phyloP scores from a whole-genome alignment of 2,888 invertebrate species.

The Microplitis deprimator region DNA sequence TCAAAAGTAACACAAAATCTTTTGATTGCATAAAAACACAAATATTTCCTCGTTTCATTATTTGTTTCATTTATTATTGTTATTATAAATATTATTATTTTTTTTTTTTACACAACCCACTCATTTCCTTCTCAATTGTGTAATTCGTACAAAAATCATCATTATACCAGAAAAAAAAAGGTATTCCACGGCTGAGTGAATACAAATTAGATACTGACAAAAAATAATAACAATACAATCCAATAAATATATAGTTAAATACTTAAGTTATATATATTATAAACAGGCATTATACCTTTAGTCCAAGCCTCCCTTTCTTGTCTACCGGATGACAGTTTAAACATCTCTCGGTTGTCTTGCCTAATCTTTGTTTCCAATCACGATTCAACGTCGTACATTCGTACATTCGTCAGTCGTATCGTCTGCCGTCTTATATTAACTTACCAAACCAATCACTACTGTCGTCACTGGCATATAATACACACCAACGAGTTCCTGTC shows the following conservation, averaged over 20 bases:
- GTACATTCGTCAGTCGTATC: constrained; percentile 24
- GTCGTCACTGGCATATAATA: background rate
- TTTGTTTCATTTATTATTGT: background rate
- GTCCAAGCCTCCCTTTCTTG: constrained; percentile 67
- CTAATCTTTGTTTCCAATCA: constrained; percentile 34
- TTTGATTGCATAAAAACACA: constrained; percentile 17
- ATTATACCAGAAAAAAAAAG: background rate
- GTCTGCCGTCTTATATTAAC: constrained; percentile 35
- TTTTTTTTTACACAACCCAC: constrained; percentile 16
- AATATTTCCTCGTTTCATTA: background rate
- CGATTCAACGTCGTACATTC: constrained; percentile 23
- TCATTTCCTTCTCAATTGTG: constrained; percentile 10
- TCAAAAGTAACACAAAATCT: background rate
- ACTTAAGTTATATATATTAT: constrained; percentile 22
- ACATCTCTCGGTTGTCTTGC: constrained; percentile 57
- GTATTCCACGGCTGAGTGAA: constrained; percentile 4
- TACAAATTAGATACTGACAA: background rate
- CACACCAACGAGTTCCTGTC: background rate
- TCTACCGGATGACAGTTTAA: constrained; percentile 62
- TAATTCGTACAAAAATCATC: constrained; percentile 10
- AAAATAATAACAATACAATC: background rate
- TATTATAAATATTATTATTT: constrained; percentile 18
- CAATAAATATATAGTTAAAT: background rate
- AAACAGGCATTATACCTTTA: constrained; percentile 60
- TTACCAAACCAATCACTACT: constrained; percentile 29